Base-by-base conservation (phyloP, 2,113 vertebrate genomes). In the Ivindomyrus marchei region DNA sequence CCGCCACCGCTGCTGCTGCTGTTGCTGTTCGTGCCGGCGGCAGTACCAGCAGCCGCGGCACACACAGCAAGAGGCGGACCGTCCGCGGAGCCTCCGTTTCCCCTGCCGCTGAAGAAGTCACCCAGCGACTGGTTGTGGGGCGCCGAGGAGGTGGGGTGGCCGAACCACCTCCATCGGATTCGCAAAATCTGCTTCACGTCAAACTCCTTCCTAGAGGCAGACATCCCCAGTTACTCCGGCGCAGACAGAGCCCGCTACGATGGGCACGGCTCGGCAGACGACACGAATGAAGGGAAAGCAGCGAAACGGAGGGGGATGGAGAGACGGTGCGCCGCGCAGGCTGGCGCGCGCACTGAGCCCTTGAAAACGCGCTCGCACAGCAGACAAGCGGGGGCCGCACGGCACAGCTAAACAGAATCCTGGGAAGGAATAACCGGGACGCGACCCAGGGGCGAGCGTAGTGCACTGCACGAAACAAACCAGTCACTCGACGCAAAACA, bases 131-230 rank as follows among this genome's bases (percentile, higher is more conserved):
- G 97, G 92, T 94, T 96, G 92, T 95, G 96, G 92, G 96, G 94
- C 92, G 97, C 94, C 91, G 96, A 94, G 87, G 96, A 96, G 1
- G 97, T 94, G 93, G 98, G 97, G 95, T 99, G 98, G 94, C 98
- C 97, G 95, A 99, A 98, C 98, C 98, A 98, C 96, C 97, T 96
- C 98, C 98, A 99, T 97, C 97, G 96, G 95, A 99, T 98, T 96
- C 98, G 96, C 95, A 99, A 96, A 93, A 99, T 98, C 96, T 99
- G 98, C 93, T 98, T 99, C 95, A 99, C 97, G 91, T 99, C 98
- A 96, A 99, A 99, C 95, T 99, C 98, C 96, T 97, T 99, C 95
- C 97, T 97, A 94, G 97, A 97, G 94, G 95, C 53, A 97, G 98
- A 99, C 98, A 99, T 99, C 94, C 97, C 98, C 93, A 93, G 86